Evolutionary conservation across 2,797 vertebrate species (phyloP), one percentile per base, ranked within the genome.

Genomic region (Premnoplex brunnescens): DNA sequence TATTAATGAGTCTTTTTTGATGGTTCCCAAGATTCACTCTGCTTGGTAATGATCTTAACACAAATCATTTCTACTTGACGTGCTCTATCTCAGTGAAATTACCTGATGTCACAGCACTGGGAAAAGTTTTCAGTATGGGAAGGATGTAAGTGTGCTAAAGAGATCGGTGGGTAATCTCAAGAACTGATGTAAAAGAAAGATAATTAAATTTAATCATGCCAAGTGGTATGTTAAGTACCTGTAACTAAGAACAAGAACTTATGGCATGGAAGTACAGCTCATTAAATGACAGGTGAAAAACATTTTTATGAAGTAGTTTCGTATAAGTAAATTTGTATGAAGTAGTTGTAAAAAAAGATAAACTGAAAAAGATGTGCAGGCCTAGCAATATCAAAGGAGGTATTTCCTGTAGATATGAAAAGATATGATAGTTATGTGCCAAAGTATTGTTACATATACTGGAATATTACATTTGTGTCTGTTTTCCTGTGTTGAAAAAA

Each of bases 131-230:
- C n/a, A 16, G 60, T 26, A 12, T 34, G 59, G 48, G 43, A 43
- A 87, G 13, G 28, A 59, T 66, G 5, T 60, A 78, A 60, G 30
- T 64, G 43, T 41, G 34, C 69, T 78, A 6, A 60, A 76, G 62
- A 86, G 22, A 72, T 73, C 54, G 52, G 37, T 43, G 41, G 32
- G 56, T 73, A 56, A 59, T 67, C 55, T 93, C 52, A 69, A 67
- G 68, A 72, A 77, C 2, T 80, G 44, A 41, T 39, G 46, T 75
- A 82, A 89, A 86, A 85, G 71, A 75, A 78, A 82, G 26, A 23
- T 56, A 92, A 78, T 75, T 90, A 84, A 80, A 84, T 82, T 72
- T 84, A 84, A 79, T 91, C 71, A 73, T 69, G 51, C 51, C n/a
- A 78, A 92, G 59, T 51, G 48, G 8, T 77, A 49, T 73, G 55